phyloP scores from a whole-genome alignment of 2,888 invertebrate genomes.

The Mimas tiliae region DNA sequence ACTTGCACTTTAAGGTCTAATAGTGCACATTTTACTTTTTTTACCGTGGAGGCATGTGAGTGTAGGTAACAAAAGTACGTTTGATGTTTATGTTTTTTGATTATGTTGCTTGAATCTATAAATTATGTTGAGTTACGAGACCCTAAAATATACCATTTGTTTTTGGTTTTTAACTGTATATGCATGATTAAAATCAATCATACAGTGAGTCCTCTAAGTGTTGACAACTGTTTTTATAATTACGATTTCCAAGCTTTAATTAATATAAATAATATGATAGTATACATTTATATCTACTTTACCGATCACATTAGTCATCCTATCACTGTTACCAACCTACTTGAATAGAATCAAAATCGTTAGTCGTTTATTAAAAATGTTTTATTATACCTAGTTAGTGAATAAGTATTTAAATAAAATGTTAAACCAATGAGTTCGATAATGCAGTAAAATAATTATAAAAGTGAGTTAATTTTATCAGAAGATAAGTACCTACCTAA shows the following conservation, averaged over 20 bases:
- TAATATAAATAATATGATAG: slow-evolving; percentile 15
- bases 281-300: slow-evolving; percentile 14
- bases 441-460: too few species aligned
- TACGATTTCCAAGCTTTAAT: slow-evolving; percentile 30
- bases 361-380: background rate
- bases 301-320: slow-evolving; percentile 4
- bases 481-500: too few species aligned
- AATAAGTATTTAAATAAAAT: background rate
- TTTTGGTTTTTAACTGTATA: too few species aligned
- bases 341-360: background rate
- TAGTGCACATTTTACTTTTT: too few species aligned
- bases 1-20: too few species aligned
- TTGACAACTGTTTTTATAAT: slow-evolving; percentile 29
- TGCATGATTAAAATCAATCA: background rate
- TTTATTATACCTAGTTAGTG: background rate
- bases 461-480: too few species aligned
- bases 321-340: background rate
- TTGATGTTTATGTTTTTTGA: too few species aligned
- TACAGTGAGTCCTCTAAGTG: background rate
- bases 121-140: too few species aligned
- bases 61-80: too few species aligned
- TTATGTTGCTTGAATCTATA: too few species aligned
- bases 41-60: too few species aligned
- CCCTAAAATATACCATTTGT: too few species aligned
- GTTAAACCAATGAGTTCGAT: background rate